phyloP scores from a whole-genome alignment of 2,113 vertebrate genomes.

The Oreochromis tanganicae region DNA sequence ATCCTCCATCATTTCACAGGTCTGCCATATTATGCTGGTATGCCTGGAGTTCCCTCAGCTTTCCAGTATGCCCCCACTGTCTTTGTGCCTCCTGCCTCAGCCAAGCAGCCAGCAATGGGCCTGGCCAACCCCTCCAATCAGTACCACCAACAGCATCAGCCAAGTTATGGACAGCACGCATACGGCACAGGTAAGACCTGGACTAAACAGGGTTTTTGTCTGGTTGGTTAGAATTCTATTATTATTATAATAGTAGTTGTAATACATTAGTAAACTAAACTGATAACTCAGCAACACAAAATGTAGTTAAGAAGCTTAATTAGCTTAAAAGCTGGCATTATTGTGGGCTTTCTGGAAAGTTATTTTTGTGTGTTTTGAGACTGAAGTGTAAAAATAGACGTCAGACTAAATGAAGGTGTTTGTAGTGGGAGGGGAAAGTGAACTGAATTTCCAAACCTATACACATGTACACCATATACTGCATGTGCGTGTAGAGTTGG shows the following conservation, averaged over 20 bases:
- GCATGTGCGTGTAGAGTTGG: conserved; percentile 54
- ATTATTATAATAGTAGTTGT: not conserved
- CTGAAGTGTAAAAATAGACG: not conserved
- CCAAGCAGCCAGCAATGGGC: conserved; percentile 86
- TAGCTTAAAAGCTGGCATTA: not conserved
- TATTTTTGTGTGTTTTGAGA: not conserved
- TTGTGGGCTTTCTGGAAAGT: not conserved
- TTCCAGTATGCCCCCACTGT: conserved; percentile 95
- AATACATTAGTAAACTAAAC: not conserved
- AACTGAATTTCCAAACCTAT: not conserved
- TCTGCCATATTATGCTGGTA: conserved; percentile 88
- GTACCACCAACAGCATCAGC: conserved; percentile 88
- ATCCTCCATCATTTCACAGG: conserved; percentile 36
- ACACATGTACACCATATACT: not conserved
- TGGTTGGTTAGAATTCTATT: not conserved
- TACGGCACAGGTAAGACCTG: conserved; percentile 80
- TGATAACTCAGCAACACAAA: not conserved
- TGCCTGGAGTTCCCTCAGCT: conserved; percentile 86
- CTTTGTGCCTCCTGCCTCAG: conserved; percentile 90
- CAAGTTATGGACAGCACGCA: conserved; percentile 85
- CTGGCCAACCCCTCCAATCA: conserved; percentile 78
- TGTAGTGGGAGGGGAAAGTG: not conserved
- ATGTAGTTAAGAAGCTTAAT: not conserved
- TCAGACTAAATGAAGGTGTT: not conserved
- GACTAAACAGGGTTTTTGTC: not conserved